Conservation (phyloP, 2,888 invertebrate species). For the Abrostola tripartita region DNA sequence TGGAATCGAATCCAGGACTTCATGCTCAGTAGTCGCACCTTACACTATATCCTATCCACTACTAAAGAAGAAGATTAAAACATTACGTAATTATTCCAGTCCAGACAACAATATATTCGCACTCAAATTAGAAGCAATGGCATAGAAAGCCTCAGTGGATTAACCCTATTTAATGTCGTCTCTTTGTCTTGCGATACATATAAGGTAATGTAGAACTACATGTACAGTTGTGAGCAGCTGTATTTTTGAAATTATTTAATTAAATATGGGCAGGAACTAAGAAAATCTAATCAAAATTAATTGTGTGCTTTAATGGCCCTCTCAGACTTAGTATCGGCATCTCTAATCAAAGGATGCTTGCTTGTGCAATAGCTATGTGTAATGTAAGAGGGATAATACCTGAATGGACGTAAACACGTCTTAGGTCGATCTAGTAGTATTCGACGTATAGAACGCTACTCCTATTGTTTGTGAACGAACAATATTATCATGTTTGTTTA, state of each 20-base stretch:
- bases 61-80: neutral
- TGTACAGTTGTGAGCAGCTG: too few species aligned
- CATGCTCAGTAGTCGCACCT: too few species aligned
- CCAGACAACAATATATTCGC: neutral
- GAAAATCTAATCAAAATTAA: too few species aligned
- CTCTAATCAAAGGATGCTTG: neutral
- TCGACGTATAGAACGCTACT: neutral
- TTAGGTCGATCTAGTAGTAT: neutral
- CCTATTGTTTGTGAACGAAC: neutral
- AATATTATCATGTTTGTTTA: neutral
- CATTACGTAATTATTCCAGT: neutral
- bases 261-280: too few species aligned
- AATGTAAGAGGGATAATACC: neutral
- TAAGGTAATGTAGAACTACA: too few species aligned
- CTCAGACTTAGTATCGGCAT: neutral
- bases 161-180: neutral
- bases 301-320: neutral
- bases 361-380: neutral
- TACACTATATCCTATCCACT: too few species aligned
- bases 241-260: too few species aligned
- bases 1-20: too few species aligned
- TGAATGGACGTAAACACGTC: neutral
- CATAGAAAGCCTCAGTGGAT: neutral
- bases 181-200: neutral
- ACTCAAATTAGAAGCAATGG: slow-evolving; percentile 5